Percentiles rank a stretch among this genome's conserved stretches.
These are phyloP conservation scores for Ischnura elegans DNA, from an alignment of 2,888 invertebrate genomes.

Conservation along the genomic window DNA sequence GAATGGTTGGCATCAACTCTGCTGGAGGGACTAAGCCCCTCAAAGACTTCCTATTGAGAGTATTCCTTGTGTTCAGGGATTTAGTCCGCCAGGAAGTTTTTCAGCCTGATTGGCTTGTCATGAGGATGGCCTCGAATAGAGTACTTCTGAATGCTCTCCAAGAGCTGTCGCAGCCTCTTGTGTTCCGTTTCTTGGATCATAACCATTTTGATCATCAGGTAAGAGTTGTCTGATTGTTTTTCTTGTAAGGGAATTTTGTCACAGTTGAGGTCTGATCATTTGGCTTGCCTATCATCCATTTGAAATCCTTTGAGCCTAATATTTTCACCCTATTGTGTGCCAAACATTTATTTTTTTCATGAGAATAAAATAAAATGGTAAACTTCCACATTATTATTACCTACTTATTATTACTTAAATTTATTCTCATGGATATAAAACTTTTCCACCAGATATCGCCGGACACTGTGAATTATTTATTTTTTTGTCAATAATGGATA, in stretches of 20 bases:
- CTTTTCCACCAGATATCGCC: no score
- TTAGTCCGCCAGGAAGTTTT: conserved; percentile 90
- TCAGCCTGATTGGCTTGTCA: conserved; percentile 93
- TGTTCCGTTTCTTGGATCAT: conserved; percentile 88
- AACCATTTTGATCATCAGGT: conserved; percentile 49
- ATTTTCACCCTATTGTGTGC: no score
- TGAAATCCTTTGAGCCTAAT: conserved; percentile 9
- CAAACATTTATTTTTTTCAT: conserved; percentile 22
- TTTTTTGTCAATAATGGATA: no score
- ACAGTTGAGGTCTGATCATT: no score
- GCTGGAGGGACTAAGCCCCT: conserved; percentile 81
- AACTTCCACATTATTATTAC: no score
- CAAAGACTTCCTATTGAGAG: conserved; percentile 91
- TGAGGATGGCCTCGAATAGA: conserved; percentile 93
- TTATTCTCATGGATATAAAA: no score
- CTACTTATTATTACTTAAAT: no score
- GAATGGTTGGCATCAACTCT: conserved; percentile 50
- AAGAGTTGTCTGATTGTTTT: neutral
- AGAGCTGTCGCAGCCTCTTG: conserved; percentile 92
- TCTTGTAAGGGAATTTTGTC: neutral
- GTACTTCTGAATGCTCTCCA: conserved; percentile 91
- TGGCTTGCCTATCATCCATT: no score
- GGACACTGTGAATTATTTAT: no score
- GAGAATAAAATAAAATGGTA: no score
- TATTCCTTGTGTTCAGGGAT: conserved; percentile 89